Conservation (phyloP, 64 coral and sea anemone species). For the Dendrophyllia cribrosa region DNA sequence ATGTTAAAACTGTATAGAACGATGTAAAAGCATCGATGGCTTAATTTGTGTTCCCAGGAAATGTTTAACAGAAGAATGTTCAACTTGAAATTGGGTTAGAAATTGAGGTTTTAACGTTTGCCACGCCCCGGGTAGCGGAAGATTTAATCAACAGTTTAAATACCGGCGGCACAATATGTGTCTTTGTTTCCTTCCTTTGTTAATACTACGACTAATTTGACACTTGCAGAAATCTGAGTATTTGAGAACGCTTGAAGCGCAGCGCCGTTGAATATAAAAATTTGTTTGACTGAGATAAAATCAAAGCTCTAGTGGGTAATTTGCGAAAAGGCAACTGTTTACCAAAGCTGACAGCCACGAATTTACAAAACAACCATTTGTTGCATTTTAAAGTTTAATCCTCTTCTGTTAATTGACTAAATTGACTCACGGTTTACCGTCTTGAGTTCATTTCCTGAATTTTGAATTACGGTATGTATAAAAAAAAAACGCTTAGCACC, state of each 20-base stretch:
- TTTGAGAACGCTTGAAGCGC: background rate
- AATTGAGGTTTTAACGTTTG: background rate
- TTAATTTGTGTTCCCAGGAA: background rate
- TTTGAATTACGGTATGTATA: background rate
- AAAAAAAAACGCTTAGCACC: too few relatives aligned
- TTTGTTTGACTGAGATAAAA: background rate
- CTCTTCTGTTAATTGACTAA: background rate
- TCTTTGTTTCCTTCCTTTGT: slow-evolving; percentile 5
- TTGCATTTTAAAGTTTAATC: background rate
- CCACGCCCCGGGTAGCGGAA: background rate
- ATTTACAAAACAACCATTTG: background rate
- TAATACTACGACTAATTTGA: slow-evolving; percentile 21
- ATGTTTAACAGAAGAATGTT: slow-evolving; percentile 1
- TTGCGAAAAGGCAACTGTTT: background rate
- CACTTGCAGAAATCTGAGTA: background rate
- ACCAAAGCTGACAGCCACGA: background rate
- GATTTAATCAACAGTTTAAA: slow-evolving; percentile 40
- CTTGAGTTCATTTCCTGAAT: background rate
- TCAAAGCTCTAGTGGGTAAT: background rate
- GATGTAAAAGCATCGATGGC: background rate
- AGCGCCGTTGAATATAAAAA: background rate
- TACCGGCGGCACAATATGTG: background rate
- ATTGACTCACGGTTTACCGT: background rate
- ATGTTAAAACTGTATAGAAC: background rate
- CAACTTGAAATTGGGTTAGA: slow-evolving; percentile 2